Evolutionary conservation across 2,797 vertebrate species (phyloP), one percentile per base, ranked within the genome.

Genomic region (Lepus oiostolus): DNA sequence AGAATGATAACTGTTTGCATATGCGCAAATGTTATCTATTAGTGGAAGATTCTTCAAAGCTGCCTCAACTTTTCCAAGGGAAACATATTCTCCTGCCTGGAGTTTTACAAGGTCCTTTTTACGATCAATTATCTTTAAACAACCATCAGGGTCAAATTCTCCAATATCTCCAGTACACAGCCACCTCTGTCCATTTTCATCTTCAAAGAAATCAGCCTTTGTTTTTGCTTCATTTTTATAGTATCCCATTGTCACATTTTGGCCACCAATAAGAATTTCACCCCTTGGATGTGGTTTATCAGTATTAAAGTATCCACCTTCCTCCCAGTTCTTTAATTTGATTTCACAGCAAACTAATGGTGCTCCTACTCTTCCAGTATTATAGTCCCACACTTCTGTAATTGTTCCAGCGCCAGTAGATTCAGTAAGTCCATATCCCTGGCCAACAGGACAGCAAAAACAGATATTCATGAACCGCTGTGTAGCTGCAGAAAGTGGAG

Each of bases 381-480:
- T 99, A 97, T 99, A 99, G 98, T 99, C 99, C 99, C 99, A 99
- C 97, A 99, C 99, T 96, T 99, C 98, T 0, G 98, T 99, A 92
- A 99, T 99, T 26, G 99, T 99, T 65, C 99, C 99, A 0, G 99
- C 99, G 0, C 99, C 99, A 0, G 99, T 99, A 0, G 99, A 99
- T 96, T 99, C 99, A 0, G 99, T 99, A 82, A 99, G 99, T 65
- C 99, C 99, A 5, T 99, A 99, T 0, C 99, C 99, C 97, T 99
- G 99, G 24, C 99, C 99, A 93, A 99, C 99, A 0, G 99, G 98
- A 97, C 99, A 99, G 97, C 99, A 99, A 93, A 99, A 99, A 85
- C 99, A 99, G 94, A 99, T 99, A 67, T 99, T 99, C 99, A 99
- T 99, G 98, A 99, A 99, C 54, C 99, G 98, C 92, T 99, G 99